Base-by-base conservation (phyloP, 37 sponge, comb jelly and placozoan species). In the Beroe ovata region DNA sequence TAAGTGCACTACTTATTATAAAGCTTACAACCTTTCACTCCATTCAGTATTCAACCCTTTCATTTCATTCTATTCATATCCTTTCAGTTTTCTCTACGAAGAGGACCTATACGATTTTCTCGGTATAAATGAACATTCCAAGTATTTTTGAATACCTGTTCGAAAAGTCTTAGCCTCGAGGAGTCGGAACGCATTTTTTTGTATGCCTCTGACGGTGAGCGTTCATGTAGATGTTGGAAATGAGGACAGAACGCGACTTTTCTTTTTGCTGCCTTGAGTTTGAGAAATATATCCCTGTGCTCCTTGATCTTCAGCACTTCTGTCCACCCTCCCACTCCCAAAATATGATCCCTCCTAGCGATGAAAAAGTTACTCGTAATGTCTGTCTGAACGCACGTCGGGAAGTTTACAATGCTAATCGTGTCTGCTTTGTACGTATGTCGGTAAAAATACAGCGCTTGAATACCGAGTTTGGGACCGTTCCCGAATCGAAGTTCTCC, bases 181-280 rank as follows among this genome's bases (percentile, higher is more conserved):
- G n/a, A n/a, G n/a, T n/a, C n/a, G n/a, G n/a, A n/a, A n/a, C n/a
- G n/a, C n/a, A n/a, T n/a, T n/a, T n/a, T n/a, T n/a, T n/a, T n/a
- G n/a, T n/a, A n/a, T n/a, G n/a, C n/a, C n/a, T n/a, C n/a, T n/a
- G n/a, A n/a, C n/a, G n/a, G n/a, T n/a, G n/a, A n/a, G n/a, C n/a
- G n/a, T n/a, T n/a, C n/a, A n/a, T n/a, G n/a, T n/a, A n/a, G n/a
- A n/a, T n/a, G n/a, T n/a, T 62, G 63, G 26, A 62, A 62, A 18
- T 62, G 28, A 4, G 63, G 63, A 62, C 63, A 62, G 63, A 28
- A 62, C 21, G 26, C 63, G 26, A 62, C 63, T 62, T 62, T 62
- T 29, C 26, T 62, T 62, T 62, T 23, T 6, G 63, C 63, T 20
- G 63, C 63, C 26, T 62, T 62, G 4, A 62, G 63, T 62, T 29